Evolutionary conservation across 2,113 vertebrate genomes (phyloP), one percentile per base, ranked within the genome.

Genomic region (Misgurnus mizolepis): DNA sequence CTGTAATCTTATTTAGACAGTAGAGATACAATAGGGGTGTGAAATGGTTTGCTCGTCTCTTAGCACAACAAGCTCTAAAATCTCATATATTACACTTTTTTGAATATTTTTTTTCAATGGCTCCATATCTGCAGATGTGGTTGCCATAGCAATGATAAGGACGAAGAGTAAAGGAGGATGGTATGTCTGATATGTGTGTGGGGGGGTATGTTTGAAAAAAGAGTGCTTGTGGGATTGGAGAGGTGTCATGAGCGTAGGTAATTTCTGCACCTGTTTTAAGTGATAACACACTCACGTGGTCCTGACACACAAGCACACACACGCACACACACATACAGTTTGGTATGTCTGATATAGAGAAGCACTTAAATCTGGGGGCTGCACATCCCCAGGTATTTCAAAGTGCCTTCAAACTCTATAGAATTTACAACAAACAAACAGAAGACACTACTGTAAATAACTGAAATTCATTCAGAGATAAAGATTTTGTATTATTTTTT

Each of bases 91-190:
- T 80, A 18, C 67, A 50, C 10, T 71, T 22, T 67, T 49, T 76
- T 73, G n/a, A 72, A 39, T 64, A 80, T 67, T 82, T 72, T 47
- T 40, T 3, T 47, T 68, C 62, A 76, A 43, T 81, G 71, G 11
- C 14, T 74, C 7, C 11, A 22, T 76, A 76, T 49, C 43, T 27
- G 66, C 80, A 81, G 64, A 76, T 76, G 72, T 67, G 61, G 82
- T 84, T 84, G 79, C 79, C 79, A 81, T 65, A 67, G 82, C 39
- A 78, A 84, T 80, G 40, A 66, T 81, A 22, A 43, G 53, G 70
- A 77, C n/a, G 66, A 74, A 50, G 39, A 79, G 77, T 71, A 50
- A 53, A 39, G 64, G 71, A 83, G 41, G 60, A 71, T 61, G 62
- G 47, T 72, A 58, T 64, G 47, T 43, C 27, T 69, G 12, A n/a